These are phyloP conservation scores for Trididemnum clinides DNA, from an alignment of 23 tunicate species.

Conservation along the genomic window DNA sequence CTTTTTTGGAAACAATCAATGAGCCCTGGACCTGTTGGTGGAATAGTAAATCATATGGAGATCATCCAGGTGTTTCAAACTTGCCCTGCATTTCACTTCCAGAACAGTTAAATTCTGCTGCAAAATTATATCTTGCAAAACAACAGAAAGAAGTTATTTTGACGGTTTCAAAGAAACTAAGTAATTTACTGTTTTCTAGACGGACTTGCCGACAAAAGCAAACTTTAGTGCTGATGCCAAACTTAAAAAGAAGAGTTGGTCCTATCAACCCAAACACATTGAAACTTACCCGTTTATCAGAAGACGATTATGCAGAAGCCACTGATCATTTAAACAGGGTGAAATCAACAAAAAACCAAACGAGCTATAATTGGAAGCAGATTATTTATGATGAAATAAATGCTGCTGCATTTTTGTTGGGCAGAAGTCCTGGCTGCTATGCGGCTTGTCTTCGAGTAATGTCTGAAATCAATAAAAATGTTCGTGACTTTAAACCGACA, in stretches of 20 bases:
- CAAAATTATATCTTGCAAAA: conserved; percentile 22
- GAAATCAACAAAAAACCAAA: background rate
- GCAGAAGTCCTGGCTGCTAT: conserved; percentile 65
- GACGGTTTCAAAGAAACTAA: conserved; percentile 14
- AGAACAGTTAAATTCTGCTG: conserved; percentile 23
- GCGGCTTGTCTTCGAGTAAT: conserved; percentile 62
- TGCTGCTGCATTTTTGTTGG: conserved; percentile 65
- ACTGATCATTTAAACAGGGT: background rate
- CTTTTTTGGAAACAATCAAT: too few species aligned
- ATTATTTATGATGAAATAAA: conserved; percentile 64
- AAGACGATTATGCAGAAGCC: background rate
- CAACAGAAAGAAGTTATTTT: background rate
- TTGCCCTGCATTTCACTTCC: conserved; percentile 61
- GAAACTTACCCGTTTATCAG: background rate
- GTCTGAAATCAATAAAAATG: conserved; percentile 49
- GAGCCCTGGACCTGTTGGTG: conserved; percentile 64
- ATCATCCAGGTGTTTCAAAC: conserved; percentile 73
- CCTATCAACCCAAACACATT: too few species aligned
- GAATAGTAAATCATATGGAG: conserved; percentile 18
- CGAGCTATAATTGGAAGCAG: conserved; percentile 39
- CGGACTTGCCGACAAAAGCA: conserved; percentile 3
- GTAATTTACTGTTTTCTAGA: conserved; percentile 30
- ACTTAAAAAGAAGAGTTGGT: background rate
- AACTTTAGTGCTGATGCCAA: background rate
- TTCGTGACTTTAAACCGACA: conserved; percentile 49